These are phyloP conservation scores for Chascanopsetta lugubris DNA, from an alignment of 2,113 vertebrate genomes.

Conservation along the genomic window DNA sequence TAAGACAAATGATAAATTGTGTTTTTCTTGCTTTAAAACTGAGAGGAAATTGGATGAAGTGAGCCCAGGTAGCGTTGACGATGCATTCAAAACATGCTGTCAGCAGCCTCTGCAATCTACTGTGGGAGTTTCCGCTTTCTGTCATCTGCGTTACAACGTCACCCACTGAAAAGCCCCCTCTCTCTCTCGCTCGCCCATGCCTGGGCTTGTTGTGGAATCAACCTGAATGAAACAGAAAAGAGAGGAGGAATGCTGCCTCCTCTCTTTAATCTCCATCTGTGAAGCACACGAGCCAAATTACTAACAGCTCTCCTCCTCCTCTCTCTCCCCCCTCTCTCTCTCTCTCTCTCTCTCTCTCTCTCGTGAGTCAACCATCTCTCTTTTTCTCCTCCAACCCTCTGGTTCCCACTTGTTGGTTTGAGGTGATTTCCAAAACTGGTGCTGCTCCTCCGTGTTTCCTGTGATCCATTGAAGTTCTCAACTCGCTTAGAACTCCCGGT, in stretches of 20 bases:
- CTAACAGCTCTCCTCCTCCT: conserved; percentile 56
- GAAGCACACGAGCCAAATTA: conserved; percentile 72
- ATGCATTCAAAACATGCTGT: conserved; percentile 27
- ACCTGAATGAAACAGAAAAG: conserved; percentile 55
- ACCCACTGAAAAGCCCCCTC: conserved; percentile 51
- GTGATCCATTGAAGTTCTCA: conserved; percentile 64
- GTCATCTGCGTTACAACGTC: conserved; percentile 35
- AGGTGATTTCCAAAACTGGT: conserved; percentile 70
- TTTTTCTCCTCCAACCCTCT: not conserved
- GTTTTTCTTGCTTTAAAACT: conserved; percentile 25
- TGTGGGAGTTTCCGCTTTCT: conserved; percentile 49
- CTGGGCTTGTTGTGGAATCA: conserved; percentile 61
- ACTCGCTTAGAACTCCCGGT: conserved; percentile 41
- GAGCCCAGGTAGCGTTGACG: conserved; percentile 29
- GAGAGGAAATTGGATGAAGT: conserved; percentile 34
- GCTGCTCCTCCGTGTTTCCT: conserved; percentile 35
- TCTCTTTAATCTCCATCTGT: conserved; percentile 74
- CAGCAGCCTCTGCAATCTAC: conserved; percentile 29
- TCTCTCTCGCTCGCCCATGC: conserved; percentile 22
- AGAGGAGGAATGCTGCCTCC: conserved; percentile 57
- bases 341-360: conserved; percentile 19
- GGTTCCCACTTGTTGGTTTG: conserved; percentile 29
- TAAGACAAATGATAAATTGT: conserved; percentile 15
- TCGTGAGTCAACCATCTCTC: conserved; percentile 44
- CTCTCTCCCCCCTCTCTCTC: not conserved